Base-by-base conservation (phyloP, 2,113 vertebrate genomes). In the Microcebus ravelobensis region DNA sequence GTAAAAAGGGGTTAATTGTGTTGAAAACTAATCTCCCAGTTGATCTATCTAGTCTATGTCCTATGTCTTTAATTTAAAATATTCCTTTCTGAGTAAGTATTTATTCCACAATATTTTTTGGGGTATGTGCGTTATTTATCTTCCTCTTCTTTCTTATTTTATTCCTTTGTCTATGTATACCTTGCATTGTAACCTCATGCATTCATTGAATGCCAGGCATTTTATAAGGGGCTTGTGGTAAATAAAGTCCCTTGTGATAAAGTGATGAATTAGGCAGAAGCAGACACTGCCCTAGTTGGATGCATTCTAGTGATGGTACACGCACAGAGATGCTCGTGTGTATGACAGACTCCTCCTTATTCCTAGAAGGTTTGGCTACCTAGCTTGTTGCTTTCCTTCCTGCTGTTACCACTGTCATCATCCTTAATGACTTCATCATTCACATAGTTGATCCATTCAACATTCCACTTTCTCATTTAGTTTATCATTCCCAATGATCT, bases 41-140 rank as follows among this genome's bases (percentile, higher is more conserved):
- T 65, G 25, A 61, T 61, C 59, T 93, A 90, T 59, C 27, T 96
- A 25, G 1, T 63, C 55, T 84, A 29, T 90, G 94, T 92, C 15
- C n/a, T 80, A 8, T 92, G 31, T 95, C 9, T 92, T 87, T 90
- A 77, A 80, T 92, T 89, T 91, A 45, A 76, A 87, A 25, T 91
- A 31, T 25, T 90, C 42, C 36, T 94, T 85, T 94, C 39, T 61
- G 84, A 80, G 36, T 81, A 86, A 81, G 21, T n/a, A 18, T 90
- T 95, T 50, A 12, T 57, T 55, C 52, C 20, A 65, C 11, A 31
- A 45, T 88, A 48, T 34, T 86, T 76, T 52, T 42, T 2, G n/a
- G 0, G 25, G 4, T 21, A 8, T 45, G 20, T n/a, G 34, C 65
- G 27, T 94, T 21, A 82, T 13, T 82, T 85, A 29, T 21, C 82